Evolutionary conservation across 2,888 invertebrate species (phyloP).

Genomic region (Troides helena): DNA sequence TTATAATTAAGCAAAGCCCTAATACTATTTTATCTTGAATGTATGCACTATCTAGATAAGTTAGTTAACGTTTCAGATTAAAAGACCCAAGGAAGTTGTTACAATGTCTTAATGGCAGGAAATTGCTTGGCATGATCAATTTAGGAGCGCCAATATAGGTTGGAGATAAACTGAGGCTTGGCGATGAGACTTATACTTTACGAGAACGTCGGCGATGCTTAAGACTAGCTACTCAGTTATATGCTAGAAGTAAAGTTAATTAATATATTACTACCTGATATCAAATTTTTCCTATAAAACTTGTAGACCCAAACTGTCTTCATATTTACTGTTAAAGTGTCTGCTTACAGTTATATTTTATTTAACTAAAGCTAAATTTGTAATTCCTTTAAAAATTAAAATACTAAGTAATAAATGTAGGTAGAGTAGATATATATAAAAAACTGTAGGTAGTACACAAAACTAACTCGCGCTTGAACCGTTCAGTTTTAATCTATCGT

Average conservation of each 20-base stretch:
- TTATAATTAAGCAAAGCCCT: neutral
- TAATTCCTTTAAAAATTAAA: too few species aligned
- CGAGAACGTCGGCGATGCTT: slow-evolving; percentile 12
- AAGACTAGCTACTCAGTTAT: neutral
- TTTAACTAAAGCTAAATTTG: too few species aligned
- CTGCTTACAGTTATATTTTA: too few species aligned
- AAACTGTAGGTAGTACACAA: too few species aligned
- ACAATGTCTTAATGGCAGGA: slow-evolving; percentile 43
- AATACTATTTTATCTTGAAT: slow-evolving; percentile 7
- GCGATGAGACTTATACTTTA: slow-evolving; percentile 11
- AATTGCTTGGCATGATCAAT: slow-evolving; percentile 55
- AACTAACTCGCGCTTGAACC: too few species aligned
- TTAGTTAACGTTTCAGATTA: slow-evolving; percentile 30
- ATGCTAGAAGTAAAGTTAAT: too few species aligned
- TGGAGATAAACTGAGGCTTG: slow-evolving; percentile 29
- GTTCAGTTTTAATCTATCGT: too few species aligned
- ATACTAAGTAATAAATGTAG: neutral
- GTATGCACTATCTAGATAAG: slow-evolving; percentile 22
- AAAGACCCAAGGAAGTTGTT: slow-evolving; percentile 37
- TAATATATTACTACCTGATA: too few species aligned
- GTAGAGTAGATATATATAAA: too few species aligned
- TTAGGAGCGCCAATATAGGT: slow-evolving; percentile 38
- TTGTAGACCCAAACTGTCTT: too few species aligned
- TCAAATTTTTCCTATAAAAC: too few species aligned
- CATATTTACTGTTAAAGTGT: too few species aligned